A percentile compares a stretch with the other conserved stretches of the same genome.
Evolutionary conservation across 35 echinoderm and acorn worm genomes (phyloP).

Genomic region (Heliocidaris erythrogramma): DNA sequence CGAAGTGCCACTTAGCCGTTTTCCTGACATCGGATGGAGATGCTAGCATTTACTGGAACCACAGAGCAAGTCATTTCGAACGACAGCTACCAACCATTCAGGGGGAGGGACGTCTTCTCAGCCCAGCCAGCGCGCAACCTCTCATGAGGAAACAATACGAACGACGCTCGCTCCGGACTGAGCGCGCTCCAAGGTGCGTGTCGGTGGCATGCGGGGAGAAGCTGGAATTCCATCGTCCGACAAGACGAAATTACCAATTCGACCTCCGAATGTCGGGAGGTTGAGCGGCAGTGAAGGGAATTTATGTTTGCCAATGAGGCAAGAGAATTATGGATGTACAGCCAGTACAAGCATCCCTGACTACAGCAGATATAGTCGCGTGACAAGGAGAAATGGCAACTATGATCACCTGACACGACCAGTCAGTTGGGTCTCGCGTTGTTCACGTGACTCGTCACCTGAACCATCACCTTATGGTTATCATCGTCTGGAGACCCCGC

Average conservation of each 20-base stretch:
- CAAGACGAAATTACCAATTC: slow-evolving; percentile 19
- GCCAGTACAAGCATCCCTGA: slow-evolving; percentile 34
- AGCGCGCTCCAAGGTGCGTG: slow-evolving; percentile 28
- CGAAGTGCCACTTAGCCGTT: slow-evolving; percentile 23
- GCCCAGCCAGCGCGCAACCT: slow-evolving; percentile 46
- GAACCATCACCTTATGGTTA: slow-evolving; percentile 40
- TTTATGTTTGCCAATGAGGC: slow-evolving; percentile 29
- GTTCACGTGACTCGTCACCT: slow-evolving; percentile 37
- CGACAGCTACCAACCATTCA: slow-evolving; percentile 28
- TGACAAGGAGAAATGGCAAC: slow-evolving; percentile 12
- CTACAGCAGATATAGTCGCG: slow-evolving; percentile 29
- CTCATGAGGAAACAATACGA: slow-evolving; percentile 30
- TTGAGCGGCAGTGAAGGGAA: slow-evolving; percentile 48
- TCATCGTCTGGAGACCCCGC: slow-evolving; percentile 25
- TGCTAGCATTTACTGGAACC: slow-evolving; percentile 44
- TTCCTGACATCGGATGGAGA: slow-evolving; percentile 29
- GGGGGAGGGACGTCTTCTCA: slow-evolving; percentile 26
- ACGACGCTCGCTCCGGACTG: slow-evolving; percentile 14
- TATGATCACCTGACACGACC: slow-evolving; percentile 38
- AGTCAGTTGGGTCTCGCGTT: slow-evolving; percentile 4
- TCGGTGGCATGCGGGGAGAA: slow-evolving; percentile 38
- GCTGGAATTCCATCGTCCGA: neutral
- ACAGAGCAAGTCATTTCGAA: slow-evolving; percentile 24
- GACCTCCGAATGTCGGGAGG: slow-evolving; percentile 31
- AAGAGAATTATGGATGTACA: slow-evolving; percentile 14